Base-by-base conservation (phyloP, 2,888 invertebrate genomes). In the Metalampra italica region DNA sequence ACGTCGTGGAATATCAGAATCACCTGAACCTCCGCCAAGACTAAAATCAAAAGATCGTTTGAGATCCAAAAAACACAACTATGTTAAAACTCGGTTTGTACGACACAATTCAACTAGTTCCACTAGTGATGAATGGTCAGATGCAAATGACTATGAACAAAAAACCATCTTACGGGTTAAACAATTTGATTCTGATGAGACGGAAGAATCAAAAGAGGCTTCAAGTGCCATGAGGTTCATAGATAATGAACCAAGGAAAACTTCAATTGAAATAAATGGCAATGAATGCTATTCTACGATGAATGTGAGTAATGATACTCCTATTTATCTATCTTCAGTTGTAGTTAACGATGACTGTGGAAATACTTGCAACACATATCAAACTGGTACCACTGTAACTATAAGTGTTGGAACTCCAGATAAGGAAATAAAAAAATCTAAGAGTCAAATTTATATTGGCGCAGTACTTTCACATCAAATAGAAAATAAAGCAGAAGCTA, bases 211-310 rank as follows among this genome's bases (percentile, higher is more conserved):
- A 30, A 78, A 73, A 61, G 55, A 57, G 49, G 57, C 56, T 51
- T 66, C 63, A 61, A 63, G 71, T 29, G 53, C 66, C n/a, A 59
- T 70, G 51, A 72, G 76, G 47, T 66, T 70, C 38, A 59, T 65
- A 15, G 84, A 84, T 67, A 80, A 75, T 53, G 89, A 90, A 54
- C 79, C 85, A 9, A 86, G 91, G 62, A 91, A 91, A 83, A 93
- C 94, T 13, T 94, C 94, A 11, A 94, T 94, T 63, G 88, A 94
- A 89, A 94, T 94, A 67, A 94, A 89, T 71, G 94, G 92, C 46
- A 93, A 92, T 72, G 94, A 92, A 82, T 95, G 91, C 80, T 95
- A 94, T 68, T 94, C 93, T 43, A 94, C 94, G 13, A 93, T 94
- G 78, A 94, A 94, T 72, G 92, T 94, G 1, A 92, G 90, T 60